A percentile compares a stretch with the other conserved stretches of the same genome.
These are phyloP conservation scores for Peromyscus melanophrys DNA, from an alignment of 2,797 vertebrate species.

Conservation along the genomic window DNA sequence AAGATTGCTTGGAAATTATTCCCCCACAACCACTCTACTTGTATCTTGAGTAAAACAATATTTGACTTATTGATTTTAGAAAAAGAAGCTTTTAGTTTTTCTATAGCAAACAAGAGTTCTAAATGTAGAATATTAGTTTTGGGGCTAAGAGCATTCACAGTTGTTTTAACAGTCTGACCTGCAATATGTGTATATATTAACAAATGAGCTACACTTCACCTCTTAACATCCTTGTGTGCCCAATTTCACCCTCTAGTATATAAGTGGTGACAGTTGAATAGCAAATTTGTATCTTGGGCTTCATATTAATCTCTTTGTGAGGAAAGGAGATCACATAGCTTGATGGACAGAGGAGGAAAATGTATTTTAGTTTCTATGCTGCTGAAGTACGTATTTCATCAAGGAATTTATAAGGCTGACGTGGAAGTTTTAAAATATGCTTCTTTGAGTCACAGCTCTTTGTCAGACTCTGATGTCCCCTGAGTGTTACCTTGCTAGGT, in stretches of 20 bases:
- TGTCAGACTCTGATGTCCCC: background rate
- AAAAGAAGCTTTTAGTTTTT: background rate
- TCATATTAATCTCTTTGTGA: background rate
- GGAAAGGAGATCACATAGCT: background rate
- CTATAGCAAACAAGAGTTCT: background rate
- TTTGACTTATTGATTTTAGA: conserved; percentile 63
- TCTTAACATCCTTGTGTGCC: background rate
- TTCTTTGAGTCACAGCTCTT: background rate
- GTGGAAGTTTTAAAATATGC: background rate
- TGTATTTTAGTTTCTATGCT: background rate
- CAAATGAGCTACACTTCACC: background rate
- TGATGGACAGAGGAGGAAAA: background rate
- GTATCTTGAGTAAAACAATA: conserved; percentile 17
- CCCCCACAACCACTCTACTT: background rate
- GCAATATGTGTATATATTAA: background rate
- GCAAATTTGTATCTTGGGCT: conserved; percentile 21
- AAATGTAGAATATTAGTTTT: conserved; percentile 56
- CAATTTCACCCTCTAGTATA: conserved; percentile 1
- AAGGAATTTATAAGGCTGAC: background rate
- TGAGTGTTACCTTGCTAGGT: background rate
- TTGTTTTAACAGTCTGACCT: conserved; percentile 29
- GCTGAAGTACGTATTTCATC: background rate
- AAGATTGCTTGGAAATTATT: conserved; percentile 50
- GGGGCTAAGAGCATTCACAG: background rate
- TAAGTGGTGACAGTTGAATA: background rate